These are phyloP conservation scores for Rhynchotus rufescens DNA, from an alignment of 2,797 vertebrate species.

Conservation along the genomic window DNA sequence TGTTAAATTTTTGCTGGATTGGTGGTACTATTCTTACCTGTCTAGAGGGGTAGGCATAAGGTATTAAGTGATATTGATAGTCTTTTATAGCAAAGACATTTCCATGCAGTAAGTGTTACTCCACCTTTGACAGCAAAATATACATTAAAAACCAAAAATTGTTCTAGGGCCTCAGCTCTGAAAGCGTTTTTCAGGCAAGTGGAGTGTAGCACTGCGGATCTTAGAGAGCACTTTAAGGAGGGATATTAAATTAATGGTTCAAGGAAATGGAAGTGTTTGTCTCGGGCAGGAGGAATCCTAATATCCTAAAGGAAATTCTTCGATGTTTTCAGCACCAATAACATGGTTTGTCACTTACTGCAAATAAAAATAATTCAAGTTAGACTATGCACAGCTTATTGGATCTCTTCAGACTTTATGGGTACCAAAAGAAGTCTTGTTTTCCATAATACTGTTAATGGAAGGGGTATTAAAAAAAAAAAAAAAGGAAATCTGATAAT, in stretches of 20 bases:
- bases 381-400: slow-evolving; percentile 1
- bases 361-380: slow-evolving; percentile 63
- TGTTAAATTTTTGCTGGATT: not conserved
- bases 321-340: slow-evolving; percentile 7
- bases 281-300: not conserved
- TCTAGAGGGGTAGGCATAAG: not conserved
- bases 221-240: slow-evolving; percentile 36
- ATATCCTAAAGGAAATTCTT: slow-evolving; percentile 13
- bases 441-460: not conserved
- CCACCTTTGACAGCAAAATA: not conserved
- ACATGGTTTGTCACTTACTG: slow-evolving; percentile 35
- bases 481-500: not conserved
- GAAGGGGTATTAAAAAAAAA: not conserved
- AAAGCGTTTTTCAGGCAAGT: slow-evolving; percentile 1
- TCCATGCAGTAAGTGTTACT: not conserved
- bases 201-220: not conserved
- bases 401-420: not conserved
- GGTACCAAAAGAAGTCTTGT: not conserved
- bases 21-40: not conserved
- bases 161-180: not conserved
- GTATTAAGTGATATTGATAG: not conserved
- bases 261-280: not conserved
- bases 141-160: not conserved
- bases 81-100: not conserved
- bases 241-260: slow-evolving; percentile 51